These are phyloP conservation scores for Drosophila persimilis DNA, from an alignment of 1,140 invertebrate species.

Conservation along the genomic window DNA sequence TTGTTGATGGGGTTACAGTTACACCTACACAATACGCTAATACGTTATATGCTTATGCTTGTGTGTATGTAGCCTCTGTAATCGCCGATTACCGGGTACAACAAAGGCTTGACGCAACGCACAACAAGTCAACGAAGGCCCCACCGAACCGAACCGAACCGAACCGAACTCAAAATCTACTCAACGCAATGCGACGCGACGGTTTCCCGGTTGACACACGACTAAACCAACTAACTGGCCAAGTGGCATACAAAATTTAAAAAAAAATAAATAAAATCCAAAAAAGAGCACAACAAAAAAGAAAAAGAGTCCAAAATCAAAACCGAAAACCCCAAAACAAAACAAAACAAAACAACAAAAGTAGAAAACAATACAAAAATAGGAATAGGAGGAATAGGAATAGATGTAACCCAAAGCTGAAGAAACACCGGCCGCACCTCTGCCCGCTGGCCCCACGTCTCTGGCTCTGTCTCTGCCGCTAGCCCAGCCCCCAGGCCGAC, in stretches of 20 bases:
- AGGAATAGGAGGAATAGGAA: constrained; percentile 49
- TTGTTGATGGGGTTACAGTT: too few relatives aligned
- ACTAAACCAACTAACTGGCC: constrained; percentile 71
- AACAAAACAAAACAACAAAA: constrained; percentile 43
- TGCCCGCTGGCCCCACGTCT: constrained; percentile 1
- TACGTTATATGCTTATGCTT: too few relatives aligned
- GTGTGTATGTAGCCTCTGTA: too few relatives aligned
- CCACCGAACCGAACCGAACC: constrained; percentile 2
- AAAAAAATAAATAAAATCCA: constrained; percentile 29
- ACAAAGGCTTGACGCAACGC: too few relatives aligned
- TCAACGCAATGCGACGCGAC: constrained; percentile 36
- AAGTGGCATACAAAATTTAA: constrained; percentile 39
- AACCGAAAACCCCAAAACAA: constrained; percentile 55
- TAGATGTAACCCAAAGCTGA: constrained; percentile 73
- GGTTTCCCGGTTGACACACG: constrained; percentile 75
- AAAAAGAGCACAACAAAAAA: constrained; percentile 18
- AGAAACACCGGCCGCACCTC: constrained; percentile 60
- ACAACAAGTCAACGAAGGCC: background rate
- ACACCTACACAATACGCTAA: too few relatives aligned
- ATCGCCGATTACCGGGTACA: too few relatives aligned
- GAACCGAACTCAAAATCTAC: constrained; percentile 5
- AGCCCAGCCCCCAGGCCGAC: too few relatives aligned
- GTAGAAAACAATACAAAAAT: constrained; percentile 52
- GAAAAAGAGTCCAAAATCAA: constrained; percentile 51
- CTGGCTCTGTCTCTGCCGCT: background rate